phyloP scores from a whole-genome alignment of 1,140 invertebrate species.

The Schlechtendalia chinensis region DNA sequence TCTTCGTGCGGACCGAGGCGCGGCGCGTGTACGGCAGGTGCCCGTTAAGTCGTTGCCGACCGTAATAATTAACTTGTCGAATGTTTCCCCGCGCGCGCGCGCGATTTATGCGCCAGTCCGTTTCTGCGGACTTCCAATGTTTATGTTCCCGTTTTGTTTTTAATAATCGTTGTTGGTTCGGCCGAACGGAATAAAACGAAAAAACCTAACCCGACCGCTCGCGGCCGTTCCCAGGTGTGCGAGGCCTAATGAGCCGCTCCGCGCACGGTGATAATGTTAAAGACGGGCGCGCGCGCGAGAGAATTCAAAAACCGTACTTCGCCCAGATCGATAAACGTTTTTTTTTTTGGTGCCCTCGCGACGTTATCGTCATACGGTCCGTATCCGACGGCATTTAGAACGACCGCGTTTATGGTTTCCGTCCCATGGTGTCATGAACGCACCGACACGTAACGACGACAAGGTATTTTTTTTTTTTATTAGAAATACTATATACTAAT shows the following conservation, averaged over 20 bases:
- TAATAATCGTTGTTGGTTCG: constrained; percentile 15
- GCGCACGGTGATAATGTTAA: neutral
- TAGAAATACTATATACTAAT: too few relatives aligned
- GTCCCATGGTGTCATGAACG: too few relatives aligned
- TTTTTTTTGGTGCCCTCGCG: too few relatives aligned
- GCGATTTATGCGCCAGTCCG: constrained; percentile 25
- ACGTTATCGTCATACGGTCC: too few relatives aligned
- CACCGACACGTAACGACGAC: too few relatives aligned
- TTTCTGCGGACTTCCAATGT: neutral
- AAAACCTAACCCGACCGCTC: constrained; percentile 2
- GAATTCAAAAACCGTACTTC: too few relatives aligned
- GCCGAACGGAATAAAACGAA: too few relatives aligned
- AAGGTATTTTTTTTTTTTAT: too few relatives aligned
- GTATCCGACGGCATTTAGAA: too few relatives aligned
- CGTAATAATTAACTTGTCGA: constrained; percentile 45
- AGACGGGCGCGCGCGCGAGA: too few relatives aligned
- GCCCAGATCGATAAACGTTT: too few relatives aligned
- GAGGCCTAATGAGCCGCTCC: constrained; percentile 30
- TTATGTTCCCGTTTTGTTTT: neutral
- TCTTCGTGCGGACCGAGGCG: neutral
- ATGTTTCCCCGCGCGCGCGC: neutral
- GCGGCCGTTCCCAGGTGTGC: constrained; percentile 5
- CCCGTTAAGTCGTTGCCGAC: constrained; percentile 15
- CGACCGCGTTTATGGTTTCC: too few relatives aligned
- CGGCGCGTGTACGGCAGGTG: constrained; percentile 6